Percentiles rank a stretch among this genome's conserved stretches.
Evolutionary conservation across 2,888 invertebrate species (phyloP).

Genomic region (Nineta flava): DNA sequence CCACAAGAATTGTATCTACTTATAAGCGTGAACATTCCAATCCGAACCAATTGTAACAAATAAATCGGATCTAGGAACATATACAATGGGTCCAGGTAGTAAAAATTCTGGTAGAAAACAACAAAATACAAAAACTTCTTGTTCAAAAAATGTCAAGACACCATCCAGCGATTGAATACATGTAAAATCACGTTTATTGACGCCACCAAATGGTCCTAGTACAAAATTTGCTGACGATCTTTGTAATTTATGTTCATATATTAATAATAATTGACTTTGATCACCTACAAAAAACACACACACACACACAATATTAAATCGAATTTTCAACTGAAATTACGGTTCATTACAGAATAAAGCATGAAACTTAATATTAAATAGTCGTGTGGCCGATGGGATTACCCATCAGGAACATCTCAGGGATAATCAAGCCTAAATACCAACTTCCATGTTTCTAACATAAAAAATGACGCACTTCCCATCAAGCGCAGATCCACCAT

Average conservation of each 20-base stretch:
- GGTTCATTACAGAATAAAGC: background rate
- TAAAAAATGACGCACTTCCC: too few species aligned
- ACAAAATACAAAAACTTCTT: constrained; percentile 75
- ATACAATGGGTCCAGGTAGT: constrained; percentile 72
- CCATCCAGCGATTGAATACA: constrained; percentile 88
- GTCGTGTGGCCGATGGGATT: too few species aligned
- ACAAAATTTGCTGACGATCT: constrained; percentile 63
- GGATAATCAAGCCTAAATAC: too few species aligned
- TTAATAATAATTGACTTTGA: constrained; percentile 48
- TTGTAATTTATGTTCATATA: constrained; percentile 68
- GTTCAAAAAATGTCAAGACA: constrained; percentile 77
- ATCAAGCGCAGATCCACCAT: too few species aligned
- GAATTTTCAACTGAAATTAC: background rate
- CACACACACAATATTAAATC: background rate
- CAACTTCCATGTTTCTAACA: too few species aligned
- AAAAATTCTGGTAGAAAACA: constrained; percentile 65
- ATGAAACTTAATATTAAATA: background rate
- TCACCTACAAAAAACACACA: constrained; percentile 41
- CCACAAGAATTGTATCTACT: too few species aligned
- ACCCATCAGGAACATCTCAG: too few species aligned
- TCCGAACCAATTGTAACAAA: constrained; percentile 70
- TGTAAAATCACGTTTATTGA: constrained; percentile 68
- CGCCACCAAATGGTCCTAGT: constrained; percentile 75
- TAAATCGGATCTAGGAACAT: constrained; percentile 64
- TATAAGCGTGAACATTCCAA: constrained; percentile 75